Evolutionary conservation across 1,140 invertebrate species (phyloP).

Genomic region (Drosophila azteca): DNA sequence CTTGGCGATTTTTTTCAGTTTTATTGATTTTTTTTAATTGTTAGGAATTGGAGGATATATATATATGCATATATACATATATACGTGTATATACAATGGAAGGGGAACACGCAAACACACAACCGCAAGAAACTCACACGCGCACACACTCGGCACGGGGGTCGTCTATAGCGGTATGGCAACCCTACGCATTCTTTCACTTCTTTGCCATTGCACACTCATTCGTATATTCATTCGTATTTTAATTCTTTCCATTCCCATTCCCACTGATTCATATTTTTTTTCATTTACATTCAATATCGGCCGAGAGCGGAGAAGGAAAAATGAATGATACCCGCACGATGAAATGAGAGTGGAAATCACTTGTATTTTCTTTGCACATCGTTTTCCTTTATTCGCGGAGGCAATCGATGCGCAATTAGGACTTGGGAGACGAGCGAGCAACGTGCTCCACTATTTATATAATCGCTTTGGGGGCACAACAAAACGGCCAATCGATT

Average conservation of each 20-base stretch:
- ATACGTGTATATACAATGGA: conserved; percentile 35
- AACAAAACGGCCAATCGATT: conserved; percentile 27
- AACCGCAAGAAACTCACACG: conserved; percentile 11
- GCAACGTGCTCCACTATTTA: conserved; percentile 69
- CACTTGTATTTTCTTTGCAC: conserved; percentile 25
- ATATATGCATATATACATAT: conserved; percentile 18
- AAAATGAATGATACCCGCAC: conserved; percentile 30
- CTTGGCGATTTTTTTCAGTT: conserved; percentile 16
- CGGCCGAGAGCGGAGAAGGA: conserved; percentile 7
- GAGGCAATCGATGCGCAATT: conserved; percentile 73
- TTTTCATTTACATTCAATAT: conserved; percentile 54
- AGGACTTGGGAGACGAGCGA: conserved; percentile 43
- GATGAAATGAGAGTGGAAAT: conserved; percentile 7
- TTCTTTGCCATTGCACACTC: conserved; percentile 73
- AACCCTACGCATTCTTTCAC: conserved; percentile 76
- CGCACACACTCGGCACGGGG: conserved; percentile 18
- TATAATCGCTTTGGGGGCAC: conserved; percentile 61
- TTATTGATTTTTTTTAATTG: conserved; percentile 65
- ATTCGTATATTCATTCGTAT: conserved; percentile 62
- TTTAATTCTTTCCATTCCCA: conserved; percentile 59
- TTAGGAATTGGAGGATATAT: conserved; percentile 47
- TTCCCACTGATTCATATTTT: conserved; percentile 62
- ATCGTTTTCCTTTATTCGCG: conserved; percentile 15
- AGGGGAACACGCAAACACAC: conserved; percentile 43
- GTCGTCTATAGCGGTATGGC: conserved; percentile 44